Evolutionary conservation across 2,797 vertebrate genomes (phyloP).

Genomic region (Peromyscus melanophrys): DNA sequence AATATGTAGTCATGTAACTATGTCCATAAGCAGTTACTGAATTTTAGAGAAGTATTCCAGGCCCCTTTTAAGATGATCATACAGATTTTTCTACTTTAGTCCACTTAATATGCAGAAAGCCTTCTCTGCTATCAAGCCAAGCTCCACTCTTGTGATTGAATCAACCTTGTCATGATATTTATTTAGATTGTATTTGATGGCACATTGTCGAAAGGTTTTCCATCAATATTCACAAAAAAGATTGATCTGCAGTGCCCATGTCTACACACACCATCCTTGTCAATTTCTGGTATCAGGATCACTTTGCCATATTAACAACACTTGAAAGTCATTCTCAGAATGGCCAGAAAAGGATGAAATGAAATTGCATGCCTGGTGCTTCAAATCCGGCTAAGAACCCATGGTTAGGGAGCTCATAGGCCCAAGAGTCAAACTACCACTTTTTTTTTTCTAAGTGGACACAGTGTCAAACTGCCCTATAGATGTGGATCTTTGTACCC

Average conservation of each 20-base stretch:
- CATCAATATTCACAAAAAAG: slow-evolving; percentile 16
- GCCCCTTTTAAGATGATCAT: slow-evolving; percentile 1
- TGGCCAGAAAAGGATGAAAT: neutral
- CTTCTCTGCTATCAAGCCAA: neutral
- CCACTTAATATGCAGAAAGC: neutral
- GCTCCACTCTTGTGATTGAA: neutral
- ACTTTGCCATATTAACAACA: slow-evolving; percentile 6
- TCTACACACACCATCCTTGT: neutral
- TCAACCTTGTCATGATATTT: neutral
- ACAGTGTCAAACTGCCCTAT: neutral
- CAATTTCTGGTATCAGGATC: neutral
- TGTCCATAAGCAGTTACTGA: neutral
- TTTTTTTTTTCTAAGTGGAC: neutral
- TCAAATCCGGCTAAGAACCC: neutral
- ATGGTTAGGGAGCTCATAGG: neutral
- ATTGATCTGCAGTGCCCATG: neutral
- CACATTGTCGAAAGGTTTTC: slow-evolving; percentile 45
- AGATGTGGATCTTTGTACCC: neutral
- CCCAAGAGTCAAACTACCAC: neutral
- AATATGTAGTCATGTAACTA: neutral
- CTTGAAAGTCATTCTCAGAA: neutral
- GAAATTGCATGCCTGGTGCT: neutral
- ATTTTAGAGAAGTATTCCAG: slow-evolving; percentile 40
- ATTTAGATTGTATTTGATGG: slow-evolving; percentile 14
- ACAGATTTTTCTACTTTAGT: neutral